A percentile compares a stretch with the other conserved stretches of the same genome.
These are phyloP conservation scores for Onthophagus sagittarius DNA, from an alignment of 2,888 invertebrate genomes.

Conservation along the genomic window DNA sequence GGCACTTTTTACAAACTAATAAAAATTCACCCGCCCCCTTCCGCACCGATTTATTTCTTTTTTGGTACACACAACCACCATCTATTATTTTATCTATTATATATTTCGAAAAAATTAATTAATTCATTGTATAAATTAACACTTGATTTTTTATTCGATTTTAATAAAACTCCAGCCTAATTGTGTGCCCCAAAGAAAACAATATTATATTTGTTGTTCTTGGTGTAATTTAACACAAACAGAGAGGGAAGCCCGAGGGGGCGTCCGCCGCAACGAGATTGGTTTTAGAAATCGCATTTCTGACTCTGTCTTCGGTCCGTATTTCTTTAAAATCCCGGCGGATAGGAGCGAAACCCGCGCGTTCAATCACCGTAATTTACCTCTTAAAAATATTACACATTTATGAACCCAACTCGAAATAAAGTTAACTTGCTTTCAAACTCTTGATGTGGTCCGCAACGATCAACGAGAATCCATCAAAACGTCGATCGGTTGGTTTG, in stretches of 20 bases:
- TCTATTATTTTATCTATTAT: background rate
- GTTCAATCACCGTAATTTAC: conserved; percentile 8
- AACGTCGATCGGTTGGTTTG: background rate
- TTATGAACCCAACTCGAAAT: background rate
- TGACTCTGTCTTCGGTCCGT: background rate
- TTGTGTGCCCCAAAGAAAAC: background rate
- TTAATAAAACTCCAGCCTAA: background rate
- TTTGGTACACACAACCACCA: background rate
- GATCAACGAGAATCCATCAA: background rate
- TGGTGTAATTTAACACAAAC: background rate
- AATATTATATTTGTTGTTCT: background rate
- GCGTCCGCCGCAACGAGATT: background rate
- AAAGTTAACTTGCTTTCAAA: background rate
- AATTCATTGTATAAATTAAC: too few species aligned
- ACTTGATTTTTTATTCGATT: background rate
- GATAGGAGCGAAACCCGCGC: background rate
- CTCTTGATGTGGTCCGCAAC: conserved; percentile 3
- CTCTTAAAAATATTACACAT: background rate
- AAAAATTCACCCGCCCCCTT: background rate
- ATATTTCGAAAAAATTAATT: too few species aligned
- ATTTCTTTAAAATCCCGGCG: conserved; percentile 5
- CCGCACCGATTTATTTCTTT: background rate
- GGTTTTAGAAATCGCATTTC: conserved; percentile 10
- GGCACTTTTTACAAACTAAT: background rate
- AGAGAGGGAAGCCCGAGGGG: background rate